These are phyloP conservation scores for Zaprionus davidi DNA, from an alignment of 1,140 invertebrate species.

Conservation along the genomic window DNA sequence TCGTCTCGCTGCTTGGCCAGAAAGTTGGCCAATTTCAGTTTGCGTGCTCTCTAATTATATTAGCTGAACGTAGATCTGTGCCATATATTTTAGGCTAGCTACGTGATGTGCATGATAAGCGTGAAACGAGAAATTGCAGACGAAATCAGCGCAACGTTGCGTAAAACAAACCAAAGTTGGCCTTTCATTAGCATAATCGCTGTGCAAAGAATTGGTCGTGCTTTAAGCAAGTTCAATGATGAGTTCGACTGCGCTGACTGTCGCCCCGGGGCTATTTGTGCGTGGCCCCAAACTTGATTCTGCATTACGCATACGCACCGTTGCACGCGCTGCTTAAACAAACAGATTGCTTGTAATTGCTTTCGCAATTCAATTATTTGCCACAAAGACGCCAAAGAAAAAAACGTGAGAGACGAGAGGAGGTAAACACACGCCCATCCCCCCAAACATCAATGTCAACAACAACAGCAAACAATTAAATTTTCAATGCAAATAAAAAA, in stretches of 20 bases:
- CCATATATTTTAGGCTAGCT: constrained; percentile 35
- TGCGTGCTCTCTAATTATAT: constrained; percentile 65
- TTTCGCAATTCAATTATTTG: constrained; percentile 75
- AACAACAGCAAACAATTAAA: constrained; percentile 63
- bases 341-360: constrained; percentile 77
- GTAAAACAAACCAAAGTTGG: constrained; percentile 50
- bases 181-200: constrained; percentile 75
- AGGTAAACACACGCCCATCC: constrained; percentile 10
- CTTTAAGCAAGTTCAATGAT: constrained; percentile 19
- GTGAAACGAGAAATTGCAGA: background rate
- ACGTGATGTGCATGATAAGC: constrained; percentile 57
- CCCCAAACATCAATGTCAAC: constrained; percentile 51
- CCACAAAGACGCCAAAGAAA: constrained; percentile 35
- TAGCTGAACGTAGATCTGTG: constrained; percentile 48
- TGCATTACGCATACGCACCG: constrained; percentile 49
- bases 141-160: constrained; percentile 44
- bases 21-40: constrained; percentile 21
- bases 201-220: constrained; percentile 44
- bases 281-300: constrained; percentile 11
- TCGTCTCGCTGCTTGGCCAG: constrained; percentile 14
- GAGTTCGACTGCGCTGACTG: background rate
- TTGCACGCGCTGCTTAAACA: constrained; percentile 62
- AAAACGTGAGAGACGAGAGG: background rate
- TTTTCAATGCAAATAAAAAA: constrained; percentile 54
- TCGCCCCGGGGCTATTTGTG: constrained; percentile 15